Conservation (phyloP, 2,888 invertebrate genomes). For the Chrysotoxum bicinctum region DNA sequence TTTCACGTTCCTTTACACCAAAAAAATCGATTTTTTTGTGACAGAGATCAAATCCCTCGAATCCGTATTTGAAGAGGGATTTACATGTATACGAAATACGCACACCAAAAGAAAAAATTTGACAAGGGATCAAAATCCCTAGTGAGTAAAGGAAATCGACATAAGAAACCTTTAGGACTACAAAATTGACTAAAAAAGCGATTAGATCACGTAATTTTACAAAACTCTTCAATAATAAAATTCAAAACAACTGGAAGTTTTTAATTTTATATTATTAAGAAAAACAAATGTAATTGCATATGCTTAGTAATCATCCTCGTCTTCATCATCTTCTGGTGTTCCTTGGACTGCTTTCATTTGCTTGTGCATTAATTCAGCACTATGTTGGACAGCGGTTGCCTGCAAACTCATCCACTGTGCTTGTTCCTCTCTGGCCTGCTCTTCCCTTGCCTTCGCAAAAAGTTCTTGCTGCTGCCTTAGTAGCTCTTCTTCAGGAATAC, state of each 20-base stretch:
- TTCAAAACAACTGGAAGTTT: not conserved
- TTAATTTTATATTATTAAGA: not conserved
- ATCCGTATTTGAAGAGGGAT: too few relatives aligned
- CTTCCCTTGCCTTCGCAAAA: conserved; percentile 97
- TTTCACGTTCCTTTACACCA: too few relatives aligned
- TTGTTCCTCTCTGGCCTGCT: conserved; percentile 95
- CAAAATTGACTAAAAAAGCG: too few relatives aligned
- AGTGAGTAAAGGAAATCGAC: too few relatives aligned
- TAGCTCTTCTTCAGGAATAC: conserved; percentile 99
- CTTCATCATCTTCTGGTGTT: conserved; percentile 81
- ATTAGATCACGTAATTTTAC: too few relatives aligned
- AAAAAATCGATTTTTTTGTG: too few relatives aligned
- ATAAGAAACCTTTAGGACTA: too few relatives aligned
- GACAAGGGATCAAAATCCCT: too few relatives aligned
- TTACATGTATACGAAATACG: too few relatives aligned
- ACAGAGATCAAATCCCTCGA: too few relatives aligned
- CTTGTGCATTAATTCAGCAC: conserved; percentile 78
- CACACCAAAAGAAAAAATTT: too few relatives aligned
- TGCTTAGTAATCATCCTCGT: conserved; percentile 78
- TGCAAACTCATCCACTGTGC: conserved; percentile 94
- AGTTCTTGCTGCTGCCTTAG: conserved; percentile 97
- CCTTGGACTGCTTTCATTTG: conserved; percentile 75
- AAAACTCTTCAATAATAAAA: too few relatives aligned
- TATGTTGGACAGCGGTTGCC: conserved; percentile 84
- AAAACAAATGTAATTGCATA: not conserved